phyloP scores from a whole-genome alignment of 2,888 invertebrate genomes.

The Steinernema carpocapsae region DNA sequence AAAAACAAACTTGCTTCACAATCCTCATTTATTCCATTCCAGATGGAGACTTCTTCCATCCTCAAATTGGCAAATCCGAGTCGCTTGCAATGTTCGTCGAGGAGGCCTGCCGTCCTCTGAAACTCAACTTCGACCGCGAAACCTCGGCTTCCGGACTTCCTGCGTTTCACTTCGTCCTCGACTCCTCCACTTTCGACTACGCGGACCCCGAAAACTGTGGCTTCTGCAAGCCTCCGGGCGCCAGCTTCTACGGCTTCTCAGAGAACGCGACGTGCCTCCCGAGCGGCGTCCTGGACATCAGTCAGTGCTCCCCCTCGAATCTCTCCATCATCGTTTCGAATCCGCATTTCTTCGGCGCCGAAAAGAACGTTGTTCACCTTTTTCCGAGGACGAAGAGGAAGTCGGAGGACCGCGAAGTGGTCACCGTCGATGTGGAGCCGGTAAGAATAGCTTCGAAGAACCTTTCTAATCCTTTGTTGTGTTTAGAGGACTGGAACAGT shows the following conservation, averaged over 20 bases:
- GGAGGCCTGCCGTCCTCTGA: slow-evolving; percentile 79
- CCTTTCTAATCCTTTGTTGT: neutral
- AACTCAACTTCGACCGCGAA: slow-evolving; percentile 51
- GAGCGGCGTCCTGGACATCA: slow-evolving; percentile 56
- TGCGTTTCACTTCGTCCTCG: slow-evolving; percentile 54
- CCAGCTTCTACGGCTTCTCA: slow-evolving; percentile 34
- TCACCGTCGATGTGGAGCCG: slow-evolving; percentile 84
- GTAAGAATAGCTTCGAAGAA: neutral
- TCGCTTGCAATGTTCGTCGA: slow-evolving; percentile 83
- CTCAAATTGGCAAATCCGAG: slow-evolving; percentile 75
- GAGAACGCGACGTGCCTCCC: slow-evolving; percentile 49
- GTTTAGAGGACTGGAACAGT: slow-evolving; percentile 52
- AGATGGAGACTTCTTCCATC: slow-evolving; percentile 38
- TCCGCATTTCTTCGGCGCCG: slow-evolving; percentile 89
- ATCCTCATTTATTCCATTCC: neutral
- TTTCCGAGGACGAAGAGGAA: slow-evolving; percentile 70
- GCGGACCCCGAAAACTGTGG: slow-evolving; percentile 40
- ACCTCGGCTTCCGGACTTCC: slow-evolving; percentile 52
- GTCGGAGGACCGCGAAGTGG: slow-evolving; percentile 79
- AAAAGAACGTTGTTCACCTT: slow-evolving; percentile 72
- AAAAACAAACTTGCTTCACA: too few relatives aligned
- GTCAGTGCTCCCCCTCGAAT: slow-evolving; percentile 44
- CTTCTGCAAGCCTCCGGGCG: slow-evolving; percentile 36
- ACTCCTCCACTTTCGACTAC: slow-evolving; percentile 39
- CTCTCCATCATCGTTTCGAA: slow-evolving; percentile 75